Evolutionary conservation across 2,797 vertebrate genomes (phyloP).

Genomic region (Crocidura indochinensis): DNA sequence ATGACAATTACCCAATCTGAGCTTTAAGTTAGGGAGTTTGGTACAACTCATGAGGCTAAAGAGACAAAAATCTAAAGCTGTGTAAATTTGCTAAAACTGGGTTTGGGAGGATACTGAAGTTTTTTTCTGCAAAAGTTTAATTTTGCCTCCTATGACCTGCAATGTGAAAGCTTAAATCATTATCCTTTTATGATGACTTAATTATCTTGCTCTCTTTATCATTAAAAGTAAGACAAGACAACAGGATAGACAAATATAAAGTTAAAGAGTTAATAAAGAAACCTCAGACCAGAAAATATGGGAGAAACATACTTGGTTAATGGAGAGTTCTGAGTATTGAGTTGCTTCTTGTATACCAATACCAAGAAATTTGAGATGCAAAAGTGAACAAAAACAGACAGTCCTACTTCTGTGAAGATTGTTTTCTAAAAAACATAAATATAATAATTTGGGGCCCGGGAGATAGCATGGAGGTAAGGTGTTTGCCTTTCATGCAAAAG

Average conservation of each 20-base stretch:
- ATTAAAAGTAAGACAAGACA: neutral
- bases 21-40: neutral
- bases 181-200: slow-evolving; percentile 28
- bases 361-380: neutral
- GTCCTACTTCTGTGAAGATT: slow-evolving; percentile 7
- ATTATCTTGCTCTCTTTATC: slow-evolving; percentile 9
- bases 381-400: neutral
- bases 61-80: neutral
- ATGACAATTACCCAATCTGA: neutral
- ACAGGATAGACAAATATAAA: neutral
- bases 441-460: neutral
- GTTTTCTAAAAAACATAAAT: neutral
- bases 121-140: neutral
- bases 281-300: neutral
- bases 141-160: neutral
- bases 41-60: neutral
- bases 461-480: too few species aligned
- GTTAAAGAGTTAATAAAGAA: neutral
- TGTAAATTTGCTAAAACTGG: slow-evolving; percentile 17
- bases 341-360: neutral
- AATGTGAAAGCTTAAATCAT: neutral
- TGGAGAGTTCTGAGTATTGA: neutral
- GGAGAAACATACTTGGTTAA: neutral
- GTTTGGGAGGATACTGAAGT: neutral
- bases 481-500: too few species aligned